Evolutionary conservation across 2,113 vertebrate genomes (phyloP).

Genomic region (Barnardius zonarius): DNA sequence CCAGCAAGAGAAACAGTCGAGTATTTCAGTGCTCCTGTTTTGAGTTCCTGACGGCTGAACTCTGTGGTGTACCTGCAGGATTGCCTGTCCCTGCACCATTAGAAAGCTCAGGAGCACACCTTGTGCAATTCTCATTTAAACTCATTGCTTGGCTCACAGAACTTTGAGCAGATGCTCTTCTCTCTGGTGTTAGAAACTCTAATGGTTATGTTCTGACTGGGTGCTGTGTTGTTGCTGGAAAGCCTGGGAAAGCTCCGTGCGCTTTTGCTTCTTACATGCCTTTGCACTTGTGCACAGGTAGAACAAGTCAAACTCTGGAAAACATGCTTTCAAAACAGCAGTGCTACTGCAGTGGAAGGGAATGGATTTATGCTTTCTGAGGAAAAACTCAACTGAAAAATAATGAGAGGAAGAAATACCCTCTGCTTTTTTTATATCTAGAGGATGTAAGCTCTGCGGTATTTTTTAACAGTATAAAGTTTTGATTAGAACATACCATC

Average conservation of each 20-base stretch:
- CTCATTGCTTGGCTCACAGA: neutral
- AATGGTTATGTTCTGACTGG: neutral
- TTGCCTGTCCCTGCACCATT: neutral
- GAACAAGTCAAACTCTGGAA: neutral
- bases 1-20: fast-evolving
- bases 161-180: neutral
- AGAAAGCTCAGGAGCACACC: neutral
- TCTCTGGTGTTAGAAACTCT: no score
- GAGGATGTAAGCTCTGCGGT: neutral
- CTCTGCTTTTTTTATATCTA: neutral
- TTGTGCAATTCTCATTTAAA: neutral
- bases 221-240: neutral
- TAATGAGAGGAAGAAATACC: neutral
- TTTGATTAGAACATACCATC: neutral
- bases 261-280: neutral
- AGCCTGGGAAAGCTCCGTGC: neutral
- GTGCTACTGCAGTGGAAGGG: neutral
- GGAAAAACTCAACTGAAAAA: neutral
- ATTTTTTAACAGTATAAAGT: neutral
- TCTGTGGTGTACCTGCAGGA: neutral
- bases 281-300: neutral
- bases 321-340: neutral
- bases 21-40: neutral
- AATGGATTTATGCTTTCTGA: neutral
- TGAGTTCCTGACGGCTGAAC: neutral